Conservation (phyloP, 2,888 invertebrate species). For the Vannuccia rotundouncinata region DNA sequence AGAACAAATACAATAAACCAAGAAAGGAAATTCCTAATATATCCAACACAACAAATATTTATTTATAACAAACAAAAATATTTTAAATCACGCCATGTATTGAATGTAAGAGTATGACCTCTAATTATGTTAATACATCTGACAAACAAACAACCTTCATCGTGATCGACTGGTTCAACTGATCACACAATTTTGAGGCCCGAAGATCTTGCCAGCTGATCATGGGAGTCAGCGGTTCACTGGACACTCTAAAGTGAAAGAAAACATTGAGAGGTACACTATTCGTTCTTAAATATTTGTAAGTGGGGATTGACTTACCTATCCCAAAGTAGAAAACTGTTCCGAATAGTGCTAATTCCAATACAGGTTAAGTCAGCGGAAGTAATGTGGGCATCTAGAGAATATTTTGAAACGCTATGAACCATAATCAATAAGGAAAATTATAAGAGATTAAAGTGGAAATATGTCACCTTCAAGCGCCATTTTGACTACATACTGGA, state of each 20-base stretch:
- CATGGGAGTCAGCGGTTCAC: conserved; percentile 72
- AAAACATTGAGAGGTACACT: background rate
- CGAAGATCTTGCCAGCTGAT: conserved; percentile 84
- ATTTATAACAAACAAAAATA: too few species aligned
- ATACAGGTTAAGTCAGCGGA: conserved; percentile 63
- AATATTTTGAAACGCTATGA: background rate
- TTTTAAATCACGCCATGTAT: too few species aligned
- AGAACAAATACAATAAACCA: too few species aligned
- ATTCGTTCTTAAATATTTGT: conserved; percentile 29
- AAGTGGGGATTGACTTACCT: conserved; percentile 51
- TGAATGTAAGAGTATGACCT: too few species aligned
- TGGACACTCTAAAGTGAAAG: conserved; percentile 59
- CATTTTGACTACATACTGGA: conserved; percentile 62
- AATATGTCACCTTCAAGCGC: background rate
- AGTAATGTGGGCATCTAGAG: background rate
- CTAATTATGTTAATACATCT: too few species aligned
- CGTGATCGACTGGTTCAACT: background rate
- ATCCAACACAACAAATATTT: too few species aligned
- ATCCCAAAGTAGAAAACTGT: conserved; percentile 78
- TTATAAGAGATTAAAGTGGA: too few species aligned
- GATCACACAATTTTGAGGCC: conserved; percentile 58
- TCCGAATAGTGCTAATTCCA: conserved; percentile 74
- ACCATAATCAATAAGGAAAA: too few species aligned
- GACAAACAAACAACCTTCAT: conserved; percentile 4
- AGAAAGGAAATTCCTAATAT: too few species aligned